Conservation (phyloP, 1,140 invertebrate species). For the Periplaneta americana region DNA sequence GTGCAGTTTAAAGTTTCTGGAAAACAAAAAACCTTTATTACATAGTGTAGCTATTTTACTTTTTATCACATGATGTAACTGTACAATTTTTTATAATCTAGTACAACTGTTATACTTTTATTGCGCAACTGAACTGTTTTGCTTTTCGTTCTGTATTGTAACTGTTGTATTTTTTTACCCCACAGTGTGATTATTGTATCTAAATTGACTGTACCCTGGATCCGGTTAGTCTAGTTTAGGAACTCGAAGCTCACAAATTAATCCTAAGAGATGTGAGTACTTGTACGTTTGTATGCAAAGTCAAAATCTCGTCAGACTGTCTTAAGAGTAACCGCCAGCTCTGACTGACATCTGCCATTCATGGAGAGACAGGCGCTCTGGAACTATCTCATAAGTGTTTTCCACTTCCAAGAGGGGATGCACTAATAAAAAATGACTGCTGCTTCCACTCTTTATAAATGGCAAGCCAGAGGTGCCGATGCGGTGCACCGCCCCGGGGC, state of each 20-base stretch:
- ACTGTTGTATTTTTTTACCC: no score
- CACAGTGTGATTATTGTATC: no score
- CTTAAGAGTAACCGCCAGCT: neutral
- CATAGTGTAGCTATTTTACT: no score
- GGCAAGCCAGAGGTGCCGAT: neutral
- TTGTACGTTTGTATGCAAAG: neutral
- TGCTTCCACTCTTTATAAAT: neutral
- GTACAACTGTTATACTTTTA: no score
- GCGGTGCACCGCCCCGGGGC: neutral
- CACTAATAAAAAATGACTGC: neutral
- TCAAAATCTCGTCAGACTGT: no score
- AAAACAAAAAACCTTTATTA: no score
- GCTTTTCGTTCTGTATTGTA: no score
- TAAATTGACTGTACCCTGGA: neutral
- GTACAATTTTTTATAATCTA: no score
- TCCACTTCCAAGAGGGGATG: neutral
- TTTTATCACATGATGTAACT: no score
- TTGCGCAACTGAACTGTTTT: no score
- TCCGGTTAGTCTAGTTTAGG: neutral
- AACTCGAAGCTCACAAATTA: neutral
- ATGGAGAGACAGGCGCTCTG: neutral
- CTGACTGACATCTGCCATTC: neutral
- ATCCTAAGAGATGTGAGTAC: neutral
- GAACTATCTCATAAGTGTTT: neutral
- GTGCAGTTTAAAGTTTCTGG: no score